Base-by-base conservation (phyloP, 2,888 invertebrate genomes). In the Archaeoteleia sp. region DNA sequence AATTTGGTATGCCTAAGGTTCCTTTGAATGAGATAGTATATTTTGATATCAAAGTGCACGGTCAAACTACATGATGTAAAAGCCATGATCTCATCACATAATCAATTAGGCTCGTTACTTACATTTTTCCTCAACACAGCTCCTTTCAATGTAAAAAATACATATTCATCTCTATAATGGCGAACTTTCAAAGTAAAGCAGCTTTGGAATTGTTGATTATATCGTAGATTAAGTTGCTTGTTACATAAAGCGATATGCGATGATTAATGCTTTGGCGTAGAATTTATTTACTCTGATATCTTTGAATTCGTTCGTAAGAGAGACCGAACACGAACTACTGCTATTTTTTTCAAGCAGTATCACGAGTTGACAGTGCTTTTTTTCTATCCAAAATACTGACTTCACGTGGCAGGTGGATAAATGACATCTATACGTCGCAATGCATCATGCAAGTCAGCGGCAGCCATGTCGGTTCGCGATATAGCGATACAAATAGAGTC, bases 391-490 rank as follows among this genome's bases (percentile, higher is more conserved):
- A 49, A 55, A 17, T 23, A 42, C 43, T 42, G 42, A 63, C 48
- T 30, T 34, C 10, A 29, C 30, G 14, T 37, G 34, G 57, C 49
- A 32, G 63, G 17, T 51, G 45, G 45, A 57, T 39, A 57, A 65
- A 57, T 51, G 57, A 57, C 43, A 49, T 65, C 48, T 46, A 51
- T 55, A 57, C 51, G 49, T 57, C 23, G 49, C 51, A 54, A 63
- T 63, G 55, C 30, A 57, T 65, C 63, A 65, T 57, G 25, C 51
- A 39, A 63, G 51, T 57, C 55, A 49, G 37, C 40, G 30, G 14
- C 55, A 43, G 48, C 35, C 37, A 46, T 42, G 54, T 43, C 39
- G 39, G 27, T n/a, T 13, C 13, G 17, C 32, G 9, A 39, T 45
- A 43, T 15, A 39, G 30, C 12, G 14, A 35, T 49, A 25, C 10